Base-by-base conservation (phyloP, 2,888 invertebrate species). In the Drosophila mercatorum region DNA sequence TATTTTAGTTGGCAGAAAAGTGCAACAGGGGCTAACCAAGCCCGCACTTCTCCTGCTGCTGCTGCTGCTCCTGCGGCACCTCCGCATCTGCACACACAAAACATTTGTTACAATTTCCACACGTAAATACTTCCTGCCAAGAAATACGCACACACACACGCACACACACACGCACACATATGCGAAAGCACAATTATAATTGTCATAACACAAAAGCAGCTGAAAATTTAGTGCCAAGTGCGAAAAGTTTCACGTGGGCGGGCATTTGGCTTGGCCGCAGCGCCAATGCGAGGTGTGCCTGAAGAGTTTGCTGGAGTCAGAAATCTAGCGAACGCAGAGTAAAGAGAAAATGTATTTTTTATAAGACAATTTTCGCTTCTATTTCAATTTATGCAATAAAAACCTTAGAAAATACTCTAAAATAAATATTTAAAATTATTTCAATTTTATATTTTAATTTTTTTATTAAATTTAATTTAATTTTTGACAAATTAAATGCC, bases 191-290 rank as follows among this genome's bases (percentile, higher is more conserved):
- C 86, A 87, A 88, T 89, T 88, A 89, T 88, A 87, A 90, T 87
- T 86, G 83, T 88, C 87, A 89, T 88, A 90, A 88, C 78, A 90
- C 79, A 89, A 89, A 89, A 78, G 86, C 86, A 86, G 75, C 89
- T 78, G 77, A 80, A 89, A 89, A 88, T 89, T 85, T 89, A 89
- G 78, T 87, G 82, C 75, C 82, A 84, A 88, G 85, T 88, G 82
- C 61, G 72, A 84, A 88, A 86, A 81, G 80, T 81, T 89, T 73
- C 65, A 67, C 88, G 71, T 72, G 75, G 75, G 61, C 74, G 71
- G 64, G 64, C 53, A 79, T 57, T 67, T 52, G 61, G 51, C 47
- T 67, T 53, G 63, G 47, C 67, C 68, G 63, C 67, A 66, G 53
- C 41, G 40, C 52, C 59, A 49, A 57, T 38, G 10, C 75, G 75